Base-by-base conservation (phyloP, 1,140 invertebrate genomes). In the Gryon sp. region DNA sequence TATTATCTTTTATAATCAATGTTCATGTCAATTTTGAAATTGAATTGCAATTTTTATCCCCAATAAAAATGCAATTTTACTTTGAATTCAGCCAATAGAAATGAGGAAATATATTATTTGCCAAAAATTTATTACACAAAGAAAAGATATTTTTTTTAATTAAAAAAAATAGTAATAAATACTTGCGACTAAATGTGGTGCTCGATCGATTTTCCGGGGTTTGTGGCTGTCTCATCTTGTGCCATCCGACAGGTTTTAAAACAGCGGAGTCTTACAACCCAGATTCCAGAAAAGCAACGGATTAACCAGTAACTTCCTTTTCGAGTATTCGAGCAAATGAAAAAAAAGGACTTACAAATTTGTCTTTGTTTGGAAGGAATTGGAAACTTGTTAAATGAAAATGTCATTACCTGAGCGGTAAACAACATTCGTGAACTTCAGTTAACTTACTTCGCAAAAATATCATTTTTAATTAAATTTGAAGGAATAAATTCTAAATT, bases 161-260 rank as follows among this genome's bases (percentile, higher is more conserved):
- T n/a, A n/a, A n/a, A n/a, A n/a, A n/a, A n/a, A n/a, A n/a, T n/a
- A 9, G 53, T 59, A 45, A 8, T 20, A 59, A 22, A 15, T 45
- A 46, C 55, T 20, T 53, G 52, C 59, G 73, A 36, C 41, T 38
- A 52, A 66, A 63, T 63, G 60, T 70, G 34, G 53, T 32, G 79
- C 70, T 80, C 76, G 43, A 82, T 82, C 72, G 79, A 82, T 82
- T 82, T 80, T 70, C 59, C 50, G 26, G 52, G 70, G 62, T 80
- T 80, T 46, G 66, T 48, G 16, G 18, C 9, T 12, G 26, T 22
- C 46, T 76, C 69, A 53, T 60, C 59, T 80, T 45, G 14, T 53
- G 52, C 38, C n/a, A 69, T 22, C 57, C 41, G 65, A 78, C 68
- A 75, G 12, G 48, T 65, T 28, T 73, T 55, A 66, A 57, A 45